Evolutionary conservation across 2,797 vertebrate genomes (phyloP), one percentile per base, ranked within the genome.

Genomic region (Chanos chanos): DNA sequence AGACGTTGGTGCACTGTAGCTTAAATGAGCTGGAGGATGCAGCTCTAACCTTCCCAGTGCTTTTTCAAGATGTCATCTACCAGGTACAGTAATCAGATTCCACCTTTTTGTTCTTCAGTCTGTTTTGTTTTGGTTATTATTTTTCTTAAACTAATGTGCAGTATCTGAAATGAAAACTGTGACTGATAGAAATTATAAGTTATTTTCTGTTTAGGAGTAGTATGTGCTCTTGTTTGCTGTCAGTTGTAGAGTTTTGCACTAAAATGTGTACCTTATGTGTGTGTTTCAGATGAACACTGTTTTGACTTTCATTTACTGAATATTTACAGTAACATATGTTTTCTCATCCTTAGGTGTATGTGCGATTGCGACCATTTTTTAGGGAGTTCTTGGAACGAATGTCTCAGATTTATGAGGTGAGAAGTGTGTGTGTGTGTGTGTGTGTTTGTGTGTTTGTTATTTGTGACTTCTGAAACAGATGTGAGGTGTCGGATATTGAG

Each of bases 341-440:
- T 43, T 21, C 9, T 52, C 18, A 27, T 45, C 71, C 54, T 13
- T 74, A 94, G 92, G 92, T 94, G 31, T 94, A 93, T 5, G 92
- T 94, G 54, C 82, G 92, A 70, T 89, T 94, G 89, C 79, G 92
- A 77, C 92, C 92, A 10, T 93, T 92, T 85, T 94, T 94, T 84
- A 87, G 92, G 83, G 92, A 94, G 75, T 94, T 94, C 78, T 83
- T 94, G 80, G 92, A 93, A 66, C 83, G 92, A 33, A 94, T 94
- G 92, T 93, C 92, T 78, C 92, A 92, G 77, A 92, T 94, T 68
- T 94, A 93, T 76, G 92, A 94, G 91, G 92, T 94, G 84, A 83
- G 57, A 57, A 65, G 18, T 30, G 2, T n/a, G 5, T 48, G 25
- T 7, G 48, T 8, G 8, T 7, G 3, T 47, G 13, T 24, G 3